Conservation (phyloP, 2,113 vertebrate genomes). For the Pampusana beccarii region DNA sequence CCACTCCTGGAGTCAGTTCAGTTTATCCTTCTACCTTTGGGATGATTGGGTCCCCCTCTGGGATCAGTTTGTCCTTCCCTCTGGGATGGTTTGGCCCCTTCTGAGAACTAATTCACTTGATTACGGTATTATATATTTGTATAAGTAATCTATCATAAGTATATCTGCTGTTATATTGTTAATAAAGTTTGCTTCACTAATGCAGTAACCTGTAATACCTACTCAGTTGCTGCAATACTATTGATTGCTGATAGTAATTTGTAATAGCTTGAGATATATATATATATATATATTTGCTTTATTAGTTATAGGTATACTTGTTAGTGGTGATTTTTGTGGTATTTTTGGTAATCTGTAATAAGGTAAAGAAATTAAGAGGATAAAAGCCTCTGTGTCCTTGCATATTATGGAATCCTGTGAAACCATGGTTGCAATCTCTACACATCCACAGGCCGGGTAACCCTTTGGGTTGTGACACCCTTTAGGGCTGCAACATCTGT, state of each 20-base stretch:
- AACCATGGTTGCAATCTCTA: rapidly evolving
- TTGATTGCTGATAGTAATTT: background rate
- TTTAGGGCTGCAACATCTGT: too few species aligned
- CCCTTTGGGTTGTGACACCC: background rate
- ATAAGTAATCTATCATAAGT: too few species aligned
- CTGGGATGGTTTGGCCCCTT: too few species aligned
- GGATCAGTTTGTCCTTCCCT: too few species aligned
- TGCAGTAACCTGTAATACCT: too few species aligned
- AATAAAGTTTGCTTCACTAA: background rate
- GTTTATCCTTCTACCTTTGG: too few species aligned
- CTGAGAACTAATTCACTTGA: too few species aligned
- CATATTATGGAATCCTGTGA: background rate
- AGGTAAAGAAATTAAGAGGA: background rate
- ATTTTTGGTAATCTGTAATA: background rate
- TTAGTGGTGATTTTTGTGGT: background rate
- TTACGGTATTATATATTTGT: too few species aligned
- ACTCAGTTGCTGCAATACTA: background rate
- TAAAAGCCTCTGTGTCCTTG: background rate
- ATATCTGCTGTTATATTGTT: background rate
- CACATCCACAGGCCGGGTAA: background rate
- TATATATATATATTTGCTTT: too few species aligned
- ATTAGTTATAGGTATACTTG: background rate
- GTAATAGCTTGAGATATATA: background rate
- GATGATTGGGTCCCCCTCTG: too few species aligned
- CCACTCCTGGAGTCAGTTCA: background rate